A percentile compares a stretch with the other conserved stretches of the same genome.
phyloP scores from a whole-genome alignment of 2,113 vertebrate species.

The Pseudonaja textilis region DNA sequence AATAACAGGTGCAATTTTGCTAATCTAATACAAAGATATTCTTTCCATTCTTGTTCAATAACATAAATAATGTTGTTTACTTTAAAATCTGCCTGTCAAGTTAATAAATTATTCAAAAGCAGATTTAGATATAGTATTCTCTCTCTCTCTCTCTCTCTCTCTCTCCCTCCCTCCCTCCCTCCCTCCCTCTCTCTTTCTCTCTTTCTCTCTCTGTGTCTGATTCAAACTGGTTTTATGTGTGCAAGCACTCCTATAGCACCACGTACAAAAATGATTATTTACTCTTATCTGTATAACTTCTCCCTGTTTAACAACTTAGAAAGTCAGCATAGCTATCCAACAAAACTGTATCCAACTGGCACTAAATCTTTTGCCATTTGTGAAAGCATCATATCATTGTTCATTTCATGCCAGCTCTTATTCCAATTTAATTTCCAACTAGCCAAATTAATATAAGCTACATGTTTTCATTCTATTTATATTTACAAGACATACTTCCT shows the following conservation, averaged over 20 bases:
- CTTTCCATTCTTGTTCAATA: neutral
- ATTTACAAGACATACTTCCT: slow-evolving; percentile 24
- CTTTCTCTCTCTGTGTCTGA: too few species aligned
- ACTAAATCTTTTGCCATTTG: slow-evolving; percentile 10
- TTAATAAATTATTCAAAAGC: neutral
- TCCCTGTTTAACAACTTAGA: slow-evolving; percentile 20
- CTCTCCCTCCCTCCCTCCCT: rapidly evolving
- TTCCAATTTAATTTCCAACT: neutral
- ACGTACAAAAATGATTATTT: slow-evolving; percentile 5
- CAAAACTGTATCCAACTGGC: neutral
- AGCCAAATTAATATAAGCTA: slow-evolving; percentile 6
- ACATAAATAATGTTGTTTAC: neutral
- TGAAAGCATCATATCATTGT: slow-evolving; percentile 18
- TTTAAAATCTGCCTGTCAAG: neutral
- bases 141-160: rapidly evolving
- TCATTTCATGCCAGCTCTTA: slow-evolving; percentile 19
- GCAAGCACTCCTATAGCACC: neutral
- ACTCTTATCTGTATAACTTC: neutral
- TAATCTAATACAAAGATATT: neutral
- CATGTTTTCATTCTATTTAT: slow-evolving; percentile 21
- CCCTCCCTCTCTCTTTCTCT: rapidly evolving
- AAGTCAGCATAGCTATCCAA: slow-evolving; percentile 18
- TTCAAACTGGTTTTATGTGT: slow-evolving; percentile 16
- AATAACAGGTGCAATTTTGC: neutral
- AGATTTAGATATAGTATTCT: neutral